phyloP scores from a whole-genome alignment of 1,140 invertebrate genomes.

The Drosophila pallidifrons region DNA sequence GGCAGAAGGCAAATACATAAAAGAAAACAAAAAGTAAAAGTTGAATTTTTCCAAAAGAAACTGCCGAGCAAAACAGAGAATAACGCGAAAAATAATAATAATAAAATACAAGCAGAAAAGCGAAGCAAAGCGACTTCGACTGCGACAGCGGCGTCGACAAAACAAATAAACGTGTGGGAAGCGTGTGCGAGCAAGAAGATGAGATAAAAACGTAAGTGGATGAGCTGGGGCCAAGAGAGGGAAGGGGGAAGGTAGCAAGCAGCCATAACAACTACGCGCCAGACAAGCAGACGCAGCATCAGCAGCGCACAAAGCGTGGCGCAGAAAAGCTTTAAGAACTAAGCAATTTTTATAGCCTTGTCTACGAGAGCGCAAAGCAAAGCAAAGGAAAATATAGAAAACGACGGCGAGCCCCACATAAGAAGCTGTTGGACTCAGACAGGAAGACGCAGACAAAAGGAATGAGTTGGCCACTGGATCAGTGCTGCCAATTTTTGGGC shows the following conservation, averaged over 20 bases:
- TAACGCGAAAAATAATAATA: slow-evolving; percentile 83
- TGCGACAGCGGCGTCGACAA: slow-evolving; percentile 55
- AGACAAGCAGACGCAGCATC: slow-evolving; percentile 65
- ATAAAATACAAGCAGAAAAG: slow-evolving; percentile 74
- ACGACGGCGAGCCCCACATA: slow-evolving; percentile 25
- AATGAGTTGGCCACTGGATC: slow-evolving; percentile 1
- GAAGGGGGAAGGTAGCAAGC: slow-evolving; percentile 30
- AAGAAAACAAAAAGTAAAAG: slow-evolving; percentile 74
- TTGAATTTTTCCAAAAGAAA: slow-evolving; percentile 80
- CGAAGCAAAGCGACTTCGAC: slow-evolving; percentile 26
- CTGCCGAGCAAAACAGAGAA: slow-evolving; percentile 80
- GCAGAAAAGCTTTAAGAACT: slow-evolving; percentile 53
- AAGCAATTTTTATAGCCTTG: slow-evolving; percentile 58
- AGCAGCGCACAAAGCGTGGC: slow-evolving; percentile 49
- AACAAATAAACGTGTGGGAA: slow-evolving; percentile 71
- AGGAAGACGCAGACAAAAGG: slow-evolving; percentile 49
- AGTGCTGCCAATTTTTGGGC: no score
- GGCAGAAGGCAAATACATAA: slow-evolving; percentile 63
- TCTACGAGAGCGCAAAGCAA: slow-evolving; percentile 29
- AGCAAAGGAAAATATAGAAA: slow-evolving; percentile 52
- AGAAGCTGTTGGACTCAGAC: slow-evolving; percentile 38
- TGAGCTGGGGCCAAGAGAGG: not conserved
- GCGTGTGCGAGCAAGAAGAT: slow-evolving; percentile 45
- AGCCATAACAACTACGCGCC: slow-evolving; percentile 54
- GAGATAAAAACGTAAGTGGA: slow-evolving; percentile 41